Evolutionary conservation across 2,113 vertebrate species (phyloP), one percentile per base, ranked within the genome.

Genomic region (Ptilorrhoa leucosticta): DNA sequence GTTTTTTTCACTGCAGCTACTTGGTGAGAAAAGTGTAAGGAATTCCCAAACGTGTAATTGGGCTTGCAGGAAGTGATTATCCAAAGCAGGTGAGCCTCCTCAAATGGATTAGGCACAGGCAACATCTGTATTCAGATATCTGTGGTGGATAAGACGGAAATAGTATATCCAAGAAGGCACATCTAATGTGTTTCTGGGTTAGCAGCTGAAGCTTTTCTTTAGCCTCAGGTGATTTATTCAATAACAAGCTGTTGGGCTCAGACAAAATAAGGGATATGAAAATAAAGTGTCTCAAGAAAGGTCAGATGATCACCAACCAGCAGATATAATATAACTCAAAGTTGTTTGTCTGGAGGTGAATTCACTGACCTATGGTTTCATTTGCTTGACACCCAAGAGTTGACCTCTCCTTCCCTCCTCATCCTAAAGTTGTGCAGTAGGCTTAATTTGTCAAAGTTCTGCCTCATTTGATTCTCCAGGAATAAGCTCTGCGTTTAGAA

Each of bases 371-470:
- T 79, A 57, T 1, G 2, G 39, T 65, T 83, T 86, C 54, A 51
- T 81, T 89, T 82, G 9, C 33, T 63, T 88, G 45, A 72, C 81
- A 91, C 63, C 44, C 24, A 77, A 76, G 80, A 87, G 45, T 7
- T 44, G 33, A 84, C 61, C 20, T 89, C n/a, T 70, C 19, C 35
- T 79, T 87, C 53, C 61, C 13, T 78, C 17, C 20, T n/a, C 40
- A 37, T 73, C 28, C n/a, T 80, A 72, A 86, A 58, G 23, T 44
- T 50, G 21, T 37, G 20, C 24, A 68, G 44, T 31, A 0, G 1
- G 21, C 60, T 68, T 92, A 78, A 90, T 69, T 83, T 90, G 45
- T 83, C 69, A 83, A 73, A 79, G 33, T 92, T 94, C 56, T 86
- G 53, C 24, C 30, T 79, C 7, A 1, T 92, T 53, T 90, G 31